phyloP scores from a whole-genome alignment of 2,888 invertebrate genomes.

The Conops quadrifasciatus region DNA sequence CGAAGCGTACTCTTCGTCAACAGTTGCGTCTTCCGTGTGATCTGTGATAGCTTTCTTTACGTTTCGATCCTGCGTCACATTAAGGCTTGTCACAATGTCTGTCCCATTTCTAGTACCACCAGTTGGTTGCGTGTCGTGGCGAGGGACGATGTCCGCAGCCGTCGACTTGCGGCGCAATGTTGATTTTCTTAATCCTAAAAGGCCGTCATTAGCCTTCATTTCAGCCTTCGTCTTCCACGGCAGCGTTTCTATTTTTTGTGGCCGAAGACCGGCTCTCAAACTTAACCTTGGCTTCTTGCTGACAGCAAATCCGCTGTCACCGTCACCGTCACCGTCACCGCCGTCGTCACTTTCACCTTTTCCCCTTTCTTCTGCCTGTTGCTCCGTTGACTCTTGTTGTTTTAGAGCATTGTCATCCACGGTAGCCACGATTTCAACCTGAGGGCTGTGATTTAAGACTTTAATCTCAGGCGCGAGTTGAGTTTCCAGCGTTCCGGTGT shows the following conservation, averaged over 20 bases:
- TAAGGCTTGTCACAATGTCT: neutral
- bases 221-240: slow-evolving; percentile 56
- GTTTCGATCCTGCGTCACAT: neutral
- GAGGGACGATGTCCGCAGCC: neutral
- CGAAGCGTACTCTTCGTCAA: neutral
- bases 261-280: neutral
- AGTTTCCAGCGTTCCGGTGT: slow-evolving; percentile 3
- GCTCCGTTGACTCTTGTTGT: neutral
- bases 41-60: neutral
- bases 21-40: slow-evolving; percentile 1
- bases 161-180: slow-evolving; percentile 5
- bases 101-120: neutral
- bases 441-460: neutral
- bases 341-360: neutral
- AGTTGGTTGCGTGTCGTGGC: neutral
- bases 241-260: slow-evolving; percentile 13
- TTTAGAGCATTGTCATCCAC: neutral
- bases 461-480: neutral
- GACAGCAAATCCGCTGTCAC: neutral
- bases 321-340: neutral
- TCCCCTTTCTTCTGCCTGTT: slow-evolving; percentile 3
- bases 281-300: slow-evolving; percentile 8
- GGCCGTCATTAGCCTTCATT: slow-evolving; percentile 36
- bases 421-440: neutral
- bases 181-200: slow-evolving; percentile 11